phyloP scores from a whole-genome alignment of 2,113 vertebrate genomes.

The Maccullochella peelii region DNA sequence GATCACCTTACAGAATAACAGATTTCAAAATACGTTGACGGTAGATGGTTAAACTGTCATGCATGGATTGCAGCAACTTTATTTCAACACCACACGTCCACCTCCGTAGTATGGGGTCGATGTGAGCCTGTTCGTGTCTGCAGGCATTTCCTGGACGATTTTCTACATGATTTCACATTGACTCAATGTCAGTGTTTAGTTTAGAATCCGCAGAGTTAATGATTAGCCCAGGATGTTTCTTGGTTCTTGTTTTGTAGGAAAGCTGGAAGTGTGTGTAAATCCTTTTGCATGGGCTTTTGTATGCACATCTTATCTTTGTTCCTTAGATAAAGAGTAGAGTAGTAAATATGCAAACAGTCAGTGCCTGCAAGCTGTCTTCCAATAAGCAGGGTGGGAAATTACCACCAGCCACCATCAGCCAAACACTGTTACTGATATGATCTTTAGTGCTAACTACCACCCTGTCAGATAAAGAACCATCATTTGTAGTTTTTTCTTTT shows the following conservation, averaged over 20 bases:
- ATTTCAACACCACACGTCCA: not conserved
- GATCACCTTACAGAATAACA: not conserved
- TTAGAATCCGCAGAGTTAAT: slow-evolving; percentile 69
- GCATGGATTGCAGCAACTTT: not conserved
- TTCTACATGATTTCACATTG: slow-evolving; percentile 58
- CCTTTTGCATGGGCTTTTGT: slow-evolving; percentile 57
- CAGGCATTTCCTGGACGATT: slow-evolving; percentile 54
- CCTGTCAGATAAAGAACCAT: not conserved
- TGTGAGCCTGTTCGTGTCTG: slow-evolving; percentile 13
- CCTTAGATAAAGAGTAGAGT: slow-evolving; percentile 64
- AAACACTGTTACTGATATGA: slow-evolving; percentile 36
- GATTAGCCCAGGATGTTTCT: slow-evolving; percentile 45
- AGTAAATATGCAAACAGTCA: slow-evolving; percentile 72
- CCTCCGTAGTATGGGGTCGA: fast-evolving
- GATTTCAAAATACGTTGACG: not conserved
- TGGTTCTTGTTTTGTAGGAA: slow-evolving; percentile 51
- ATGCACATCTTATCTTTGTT: slow-evolving; percentile 71
- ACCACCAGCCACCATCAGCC: slow-evolving; percentile 27
- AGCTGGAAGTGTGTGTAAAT: slow-evolving; percentile 53
- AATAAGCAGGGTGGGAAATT: slow-evolving; percentile 51
- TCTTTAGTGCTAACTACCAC: not conserved
- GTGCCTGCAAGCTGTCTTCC: slow-evolving; percentile 74
- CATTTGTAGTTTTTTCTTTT: not conserved
- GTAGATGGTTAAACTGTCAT: not conserved
- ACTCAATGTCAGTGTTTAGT: slow-evolving; percentile 32